These are phyloP conservation scores for Mugil cephalus DNA, from an alignment of 2,113 vertebrate genomes.

Conservation along the genomic window DNA sequence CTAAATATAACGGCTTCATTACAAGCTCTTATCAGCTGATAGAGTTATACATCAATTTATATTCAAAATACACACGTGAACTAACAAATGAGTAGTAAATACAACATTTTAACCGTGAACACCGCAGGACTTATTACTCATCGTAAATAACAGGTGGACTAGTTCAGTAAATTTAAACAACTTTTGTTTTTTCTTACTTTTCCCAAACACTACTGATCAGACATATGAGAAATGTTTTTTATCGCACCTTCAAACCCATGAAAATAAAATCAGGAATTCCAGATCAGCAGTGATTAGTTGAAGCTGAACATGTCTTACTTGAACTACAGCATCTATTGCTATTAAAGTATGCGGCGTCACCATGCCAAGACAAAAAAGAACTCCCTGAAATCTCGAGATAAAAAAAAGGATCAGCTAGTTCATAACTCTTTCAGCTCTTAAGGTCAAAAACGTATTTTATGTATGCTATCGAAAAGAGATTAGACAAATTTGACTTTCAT, in stretches of 20 bases:
- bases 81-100: neutral
- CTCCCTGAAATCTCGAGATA: no score
- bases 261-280: no score
- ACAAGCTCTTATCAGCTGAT: neutral
- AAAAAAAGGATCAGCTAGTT: neutral
- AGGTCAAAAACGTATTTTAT: neutral
- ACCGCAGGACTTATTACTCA: neutral
- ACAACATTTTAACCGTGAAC: neutral
- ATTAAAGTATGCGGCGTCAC: neutral
- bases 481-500: neutral
- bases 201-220: no score
- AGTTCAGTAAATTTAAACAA: neutral
- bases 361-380: neutral
- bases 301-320: neutral
- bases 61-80: neutral
- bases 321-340: neutral
- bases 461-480: neutral
- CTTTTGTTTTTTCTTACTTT: neutral
- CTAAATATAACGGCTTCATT: conserved; percentile 17
- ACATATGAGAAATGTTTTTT: no score
- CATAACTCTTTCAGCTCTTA: neutral
- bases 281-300: no score
- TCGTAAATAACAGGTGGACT: neutral
- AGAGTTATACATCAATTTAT: conserved; percentile 1
- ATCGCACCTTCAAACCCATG: no score